Conservation (phyloP, 2,797 vertebrate genomes). For the Clarias fuscus region DNA sequence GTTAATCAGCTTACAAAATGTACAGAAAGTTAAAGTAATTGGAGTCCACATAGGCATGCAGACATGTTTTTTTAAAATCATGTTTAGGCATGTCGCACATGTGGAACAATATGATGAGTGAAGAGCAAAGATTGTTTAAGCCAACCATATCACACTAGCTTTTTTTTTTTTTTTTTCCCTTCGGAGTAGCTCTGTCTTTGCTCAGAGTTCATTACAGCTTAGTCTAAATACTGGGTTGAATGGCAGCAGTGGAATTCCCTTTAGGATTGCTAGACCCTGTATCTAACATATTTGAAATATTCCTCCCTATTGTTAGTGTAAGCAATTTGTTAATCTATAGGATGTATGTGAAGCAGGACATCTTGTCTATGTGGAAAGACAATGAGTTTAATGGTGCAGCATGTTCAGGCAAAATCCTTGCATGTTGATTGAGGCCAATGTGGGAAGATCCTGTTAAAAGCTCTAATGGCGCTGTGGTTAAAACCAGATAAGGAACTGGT, state of each 20-base stretch:
- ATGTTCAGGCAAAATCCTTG: conserved; percentile 40
- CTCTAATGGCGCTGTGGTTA: conserved; percentile 26
- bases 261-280: background rate
- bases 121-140: background rate
- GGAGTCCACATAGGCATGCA: background rate
- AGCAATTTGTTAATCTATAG: background rate
- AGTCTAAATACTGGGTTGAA: conserved; percentile 9
- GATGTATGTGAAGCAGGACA: background rate
- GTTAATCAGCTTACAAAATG: background rate
- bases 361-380: background rate
- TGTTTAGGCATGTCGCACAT: background rate
- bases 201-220: background rate
- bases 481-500: conserved; percentile 50
- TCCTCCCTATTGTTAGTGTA: background rate
- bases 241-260: conserved; percentile 3
- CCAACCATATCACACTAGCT: background rate
- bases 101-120: background rate
- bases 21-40: background rate
- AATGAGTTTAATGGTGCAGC: background rate
- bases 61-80: background rate
- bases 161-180: too few relatives aligned
- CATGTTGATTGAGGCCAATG: conserved; percentile 40
- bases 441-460: conserved; percentile 28
- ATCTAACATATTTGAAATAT: background rate
- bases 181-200: background rate